Evolutionary conservation across 1,140 invertebrate species (phyloP), one percentile per base, ranked within the genome.

Genomic region (Calliopsis andreniformis): DNA sequence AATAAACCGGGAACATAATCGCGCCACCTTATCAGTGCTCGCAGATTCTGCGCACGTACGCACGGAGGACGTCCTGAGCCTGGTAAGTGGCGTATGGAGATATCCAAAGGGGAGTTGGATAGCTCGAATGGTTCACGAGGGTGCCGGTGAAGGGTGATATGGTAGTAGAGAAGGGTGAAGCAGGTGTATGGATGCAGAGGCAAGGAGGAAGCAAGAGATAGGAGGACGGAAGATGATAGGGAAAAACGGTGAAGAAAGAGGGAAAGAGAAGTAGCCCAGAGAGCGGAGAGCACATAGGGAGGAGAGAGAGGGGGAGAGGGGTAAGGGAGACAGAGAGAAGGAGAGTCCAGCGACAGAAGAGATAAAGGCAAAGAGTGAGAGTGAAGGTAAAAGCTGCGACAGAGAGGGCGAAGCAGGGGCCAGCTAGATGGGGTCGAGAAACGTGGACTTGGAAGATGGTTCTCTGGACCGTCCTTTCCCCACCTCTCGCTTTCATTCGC

Each of bases 61-160:
- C 62, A 64, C 81, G 84, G 84, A 89, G 88, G 89, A 89, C 88
- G 87, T 85, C 83, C 89, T 87, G 87, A 87, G 82, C 85, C 73
- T 66, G 82, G 84, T 89, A 88, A 89, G 89, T 89, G 87, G 87
- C 84, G 87, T 89, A 89, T 89, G 87, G 83, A 88, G 88, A 89
- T 89, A 88, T 89, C 83, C 72, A 77, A 78, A 75, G 83, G 86
- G 30, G 83, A 86, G 80, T 85, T 76, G 83, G 79, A 86, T 84
- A 80, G 76, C 76, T 87, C 39, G 75, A 84, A 83, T 86, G 86
- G 82, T 75, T 80, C 68, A 71, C 76, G 66, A 87, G 86, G 84
- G 82, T 85, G 85, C 76, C 45, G 10, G 62, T 28, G 69, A 66
- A 73, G 63, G 67, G 45, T 76, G 71, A 69, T 42, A 30, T 45